These are phyloP conservation scores for Acrobasis suavella DNA, from an alignment of 2,888 invertebrate species.

Conservation along the genomic window DNA sequence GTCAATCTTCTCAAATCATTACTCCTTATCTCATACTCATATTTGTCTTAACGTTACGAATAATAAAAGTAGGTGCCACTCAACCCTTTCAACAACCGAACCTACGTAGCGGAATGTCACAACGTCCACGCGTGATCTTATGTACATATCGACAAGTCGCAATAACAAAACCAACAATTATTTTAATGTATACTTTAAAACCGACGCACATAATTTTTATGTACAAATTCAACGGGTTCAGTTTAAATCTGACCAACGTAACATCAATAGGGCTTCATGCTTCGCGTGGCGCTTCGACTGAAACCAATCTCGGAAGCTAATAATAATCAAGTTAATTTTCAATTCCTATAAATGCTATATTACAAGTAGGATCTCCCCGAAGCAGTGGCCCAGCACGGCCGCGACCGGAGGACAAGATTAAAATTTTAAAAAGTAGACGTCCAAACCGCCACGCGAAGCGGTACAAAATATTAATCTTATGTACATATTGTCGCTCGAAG, in stretches of 20 bases:
- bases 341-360: constrained; percentile 64
- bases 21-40: constrained; percentile 48
- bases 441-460: constrained; percentile 63
- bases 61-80: constrained; percentile 52
- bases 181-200: constrained; percentile 67
- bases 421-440: constrained; percentile 35
- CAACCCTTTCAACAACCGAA: constrained; percentile 49
- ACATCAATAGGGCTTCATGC: constrained; percentile 59
- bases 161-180: constrained; percentile 72
- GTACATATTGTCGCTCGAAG: constrained; percentile 82
- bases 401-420: constrained; percentile 16
- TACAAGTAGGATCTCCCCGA: constrained; percentile 34
- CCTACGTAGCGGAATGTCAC: constrained; percentile 57
- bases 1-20: constrained; percentile 61
- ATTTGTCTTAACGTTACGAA: constrained; percentile 45
- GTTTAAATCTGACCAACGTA: constrained; percentile 59
- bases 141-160: constrained; percentile 75
- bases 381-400: neutral
- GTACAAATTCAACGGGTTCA: constrained; percentile 70
- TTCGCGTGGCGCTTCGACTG: constrained; percentile 57
- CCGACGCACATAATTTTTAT: constrained; percentile 66
- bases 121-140: constrained; percentile 62
- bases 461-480: constrained; percentile 81
- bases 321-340: constrained; percentile 44
- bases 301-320: constrained; percentile 38